These are phyloP conservation scores for Gouania willdenowi DNA, from an alignment of 2,797 vertebrate genomes.

Conservation along the genomic window DNA sequence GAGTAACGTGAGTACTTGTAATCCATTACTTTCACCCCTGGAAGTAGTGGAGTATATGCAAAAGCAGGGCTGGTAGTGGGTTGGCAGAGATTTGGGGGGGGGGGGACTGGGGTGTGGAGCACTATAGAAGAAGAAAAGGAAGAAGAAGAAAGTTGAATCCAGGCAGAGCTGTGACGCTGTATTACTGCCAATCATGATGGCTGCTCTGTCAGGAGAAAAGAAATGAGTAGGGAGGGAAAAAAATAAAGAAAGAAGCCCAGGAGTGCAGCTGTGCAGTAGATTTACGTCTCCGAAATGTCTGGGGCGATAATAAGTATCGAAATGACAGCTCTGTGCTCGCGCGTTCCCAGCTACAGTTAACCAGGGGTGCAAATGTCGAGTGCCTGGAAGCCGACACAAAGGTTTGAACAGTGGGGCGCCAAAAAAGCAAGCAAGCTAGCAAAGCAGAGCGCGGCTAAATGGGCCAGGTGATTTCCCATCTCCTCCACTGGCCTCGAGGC, in stretches of 20 bases:
- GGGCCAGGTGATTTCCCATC: slow-evolving; percentile 77
- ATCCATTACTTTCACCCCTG: too few species aligned
- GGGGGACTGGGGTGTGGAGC: slow-evolving; percentile 10
- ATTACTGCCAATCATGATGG: slow-evolving; percentile 65
- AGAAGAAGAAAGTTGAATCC: slow-evolving; percentile 48
- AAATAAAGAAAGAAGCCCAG: slow-evolving; percentile 8
- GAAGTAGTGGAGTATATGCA: too few species aligned
- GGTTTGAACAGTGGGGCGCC: slow-evolving; percentile 63
- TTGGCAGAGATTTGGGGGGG: not conserved
- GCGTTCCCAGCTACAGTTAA: slow-evolving; percentile 61
- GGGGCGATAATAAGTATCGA: slow-evolving; percentile 64
- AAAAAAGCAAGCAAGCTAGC: slow-evolving; percentile 64
- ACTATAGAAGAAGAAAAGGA: slow-evolving; percentile 33
- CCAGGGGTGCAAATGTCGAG: slow-evolving; percentile 66
- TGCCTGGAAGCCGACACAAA: slow-evolving; percentile 64
- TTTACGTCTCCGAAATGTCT: slow-evolving; percentile 64
- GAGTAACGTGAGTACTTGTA: too few species aligned
- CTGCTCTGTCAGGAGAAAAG: slow-evolving; percentile 43
- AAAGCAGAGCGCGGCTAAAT: slow-evolving; percentile 74
- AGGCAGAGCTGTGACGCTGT: slow-evolving; percentile 45
- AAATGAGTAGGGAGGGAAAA: not conserved
- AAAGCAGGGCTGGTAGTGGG: slow-evolving; percentile 24
- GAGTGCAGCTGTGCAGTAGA: slow-evolving; percentile 56
- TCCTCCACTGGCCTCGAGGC: slow-evolving; percentile 69
- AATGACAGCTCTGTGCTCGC: slow-evolving; percentile 62